Evolutionary conservation across 2,888 invertebrate species (phyloP), one percentile per base, ranked within the genome.

Genomic region (Incurvaria masculella): DNA sequence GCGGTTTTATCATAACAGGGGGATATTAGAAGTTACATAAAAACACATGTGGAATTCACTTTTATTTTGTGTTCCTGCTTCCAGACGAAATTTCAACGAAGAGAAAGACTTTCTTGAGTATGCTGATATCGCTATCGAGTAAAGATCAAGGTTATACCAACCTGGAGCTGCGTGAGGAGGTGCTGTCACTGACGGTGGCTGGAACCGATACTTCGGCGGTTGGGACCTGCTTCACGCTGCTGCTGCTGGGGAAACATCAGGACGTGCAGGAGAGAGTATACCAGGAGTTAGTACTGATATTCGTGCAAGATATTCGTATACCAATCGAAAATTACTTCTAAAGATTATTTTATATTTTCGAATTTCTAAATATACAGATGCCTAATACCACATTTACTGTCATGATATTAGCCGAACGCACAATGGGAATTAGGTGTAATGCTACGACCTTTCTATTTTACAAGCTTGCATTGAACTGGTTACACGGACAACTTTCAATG

Each of bases 81-180:
- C 3, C 57, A 74, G 74, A 66, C 59, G 55, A 73, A 51, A 57
- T 52, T 19, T 54, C 52, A 23, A 72, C 72, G 52, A 68, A 64
- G 51, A 69, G 59, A 21, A 79, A 76, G 58, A 74, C 79, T 0
- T 84, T 84, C 57, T 59, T 84, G 48, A 83, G 84, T 51, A 59
- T 81, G 5, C 58, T 84, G 14, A 75, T 84, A 52, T 65, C 71
- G n/a, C 57, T 79, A 4, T 78, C 81, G 23, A 74, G 79, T 0
- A 69, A 69, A 6, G 78, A 78, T 8, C 69, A 62, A 1, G 79
- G 79, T 19, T 80, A 81, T 39, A 79, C 72, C 0, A 69, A 82
- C 53, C 55, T 68, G 27, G 82, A 85, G 53, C 55, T 85, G 2
- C 63, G 80, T 48, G 82, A 84, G 55, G 84, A 84, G 63, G 71